Base-by-base conservation (phyloP, 2,888 invertebrate species). In the Chamaedrilus cognettii region DNA sequence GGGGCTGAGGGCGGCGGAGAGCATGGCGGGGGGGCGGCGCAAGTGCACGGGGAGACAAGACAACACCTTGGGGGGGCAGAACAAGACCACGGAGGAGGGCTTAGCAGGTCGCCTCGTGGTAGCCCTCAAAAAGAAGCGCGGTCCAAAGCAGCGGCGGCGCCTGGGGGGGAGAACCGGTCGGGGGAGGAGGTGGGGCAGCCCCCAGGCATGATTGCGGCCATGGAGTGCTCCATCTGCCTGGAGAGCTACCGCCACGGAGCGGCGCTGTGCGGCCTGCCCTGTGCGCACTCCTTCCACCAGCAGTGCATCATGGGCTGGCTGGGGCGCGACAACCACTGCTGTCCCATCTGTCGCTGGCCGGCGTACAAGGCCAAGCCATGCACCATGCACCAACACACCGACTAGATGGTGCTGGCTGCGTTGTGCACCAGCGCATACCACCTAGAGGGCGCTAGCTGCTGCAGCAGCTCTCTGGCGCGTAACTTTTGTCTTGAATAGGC, bases 311-410 rank as follows among this genome's bases (percentile, higher is more conserved):
- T 85, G 73, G 74, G 78, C 19, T 87, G 87, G 87, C 77, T 87
- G 19, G 79, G 80, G 4, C 77, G 85, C 62, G 86, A 86, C 70
- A 85, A 87, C 72, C 86, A 86, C 72, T 84, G 85, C 69, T 87
- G 87, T 71, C 87, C 87, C 1, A 82, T 85, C 15, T 87, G 87
- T 74, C 80, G 87, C 7, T 86, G 86, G 86, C 86, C 86, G n/a
- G 83, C 86, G 0, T 86, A 85, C 76, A 76, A 77, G 69, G 73
- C 76, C 49, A 80, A 79, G 68, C 73, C 74, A 19, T 71, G 72
- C 65, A 66, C 66, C n/a, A 60, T 70, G 35, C 74, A 72, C 65
- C 68, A 59, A 28, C 71, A 71, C 50, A 58, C 67, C 23, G 69
- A 73, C 26, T 74, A 58, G 62, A 15, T 34, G 55, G 56, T n/a